These are phyloP conservation scores for Anolis apletophallus DNA, from an alignment of 2,797 vertebrate genomes.

Conservation along the genomic window DNA sequence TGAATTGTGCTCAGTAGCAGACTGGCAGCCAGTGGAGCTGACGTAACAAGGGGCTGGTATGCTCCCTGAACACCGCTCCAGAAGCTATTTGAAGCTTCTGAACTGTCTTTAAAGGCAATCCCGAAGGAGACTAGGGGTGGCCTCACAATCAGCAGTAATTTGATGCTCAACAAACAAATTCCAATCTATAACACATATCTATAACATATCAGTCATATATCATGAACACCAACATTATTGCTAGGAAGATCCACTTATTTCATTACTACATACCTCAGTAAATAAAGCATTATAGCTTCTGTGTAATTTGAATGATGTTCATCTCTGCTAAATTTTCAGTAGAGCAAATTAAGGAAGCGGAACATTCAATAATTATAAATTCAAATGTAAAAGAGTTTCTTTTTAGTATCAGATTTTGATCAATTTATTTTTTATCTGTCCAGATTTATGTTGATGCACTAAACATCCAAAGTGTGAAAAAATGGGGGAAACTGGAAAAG, in stretches of 20 bases:
- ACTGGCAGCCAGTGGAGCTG: no score
- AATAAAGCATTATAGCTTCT: conserved; percentile 25
- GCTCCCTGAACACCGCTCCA: no score
- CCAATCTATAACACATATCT: no score
- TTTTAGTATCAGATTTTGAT: background rate
- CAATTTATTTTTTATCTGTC: conserved; percentile 19
- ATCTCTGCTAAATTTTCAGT: background rate
- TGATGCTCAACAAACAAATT: no score
- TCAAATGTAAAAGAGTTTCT: background rate
- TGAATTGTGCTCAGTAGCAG: no score
- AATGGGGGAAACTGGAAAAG: conserved; percentile 7
- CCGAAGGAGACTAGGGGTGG: no score
- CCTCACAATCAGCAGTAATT: no score
- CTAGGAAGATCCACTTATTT: background rate
- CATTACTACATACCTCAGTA: background rate
- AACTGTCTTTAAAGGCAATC: no score
- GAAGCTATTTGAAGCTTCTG: no score
- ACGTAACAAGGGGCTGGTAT: no score
- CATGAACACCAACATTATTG: background rate
- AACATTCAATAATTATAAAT: background rate
- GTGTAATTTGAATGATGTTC: conserved; percentile 20
- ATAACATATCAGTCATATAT: background rate
- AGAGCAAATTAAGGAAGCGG: background rate
- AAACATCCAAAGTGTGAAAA: conserved; percentile 22
- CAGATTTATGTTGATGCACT: conserved; percentile 25